phyloP scores from a whole-genome alignment of 2,888 invertebrate genomes.

The Germaria angustata region DNA sequence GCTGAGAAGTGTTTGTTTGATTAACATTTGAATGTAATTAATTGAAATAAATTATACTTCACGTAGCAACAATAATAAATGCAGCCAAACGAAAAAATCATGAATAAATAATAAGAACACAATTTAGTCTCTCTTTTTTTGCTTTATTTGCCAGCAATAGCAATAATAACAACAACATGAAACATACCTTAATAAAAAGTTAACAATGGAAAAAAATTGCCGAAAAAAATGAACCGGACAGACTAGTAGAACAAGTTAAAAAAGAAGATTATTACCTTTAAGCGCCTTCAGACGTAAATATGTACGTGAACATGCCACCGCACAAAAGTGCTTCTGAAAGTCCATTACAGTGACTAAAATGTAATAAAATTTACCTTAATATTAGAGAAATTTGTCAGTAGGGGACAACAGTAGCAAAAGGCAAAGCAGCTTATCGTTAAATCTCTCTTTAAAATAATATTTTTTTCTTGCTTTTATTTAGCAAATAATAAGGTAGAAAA shows the following conservation, averaged over 20 bases:
- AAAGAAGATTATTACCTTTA: not conserved
- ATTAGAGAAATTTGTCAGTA: not conserved
- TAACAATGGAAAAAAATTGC: not conserved
- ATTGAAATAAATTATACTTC: constrained; percentile 72
- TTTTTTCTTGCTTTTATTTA: not conserved
- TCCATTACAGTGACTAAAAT: not conserved
- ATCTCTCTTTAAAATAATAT: constrained; percentile 8
- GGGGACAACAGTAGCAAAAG: not conserved
- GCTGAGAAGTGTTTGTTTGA: constrained; percentile 31
- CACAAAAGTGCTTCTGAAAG: not conserved
- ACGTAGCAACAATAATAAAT: constrained; percentile 67
- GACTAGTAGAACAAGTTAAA: not conserved
- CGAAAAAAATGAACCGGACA: not conserved
- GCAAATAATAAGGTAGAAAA: not conserved
- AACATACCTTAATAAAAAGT: not conserved
- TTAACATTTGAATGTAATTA: constrained; percentile 70
- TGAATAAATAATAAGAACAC: not conserved
- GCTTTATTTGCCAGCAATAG: too few species aligned
- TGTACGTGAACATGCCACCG: not conserved
- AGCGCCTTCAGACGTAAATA: not conserved
- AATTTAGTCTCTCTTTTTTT: too few species aligned
- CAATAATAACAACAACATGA: too few species aligned
- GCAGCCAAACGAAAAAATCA: not conserved
- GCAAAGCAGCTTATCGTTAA: constrained; percentile 23
- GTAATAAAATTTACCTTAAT: not conserved